Conservation (phyloP, 2,888 invertebrate species). For the Cheilosia impressa region DNA sequence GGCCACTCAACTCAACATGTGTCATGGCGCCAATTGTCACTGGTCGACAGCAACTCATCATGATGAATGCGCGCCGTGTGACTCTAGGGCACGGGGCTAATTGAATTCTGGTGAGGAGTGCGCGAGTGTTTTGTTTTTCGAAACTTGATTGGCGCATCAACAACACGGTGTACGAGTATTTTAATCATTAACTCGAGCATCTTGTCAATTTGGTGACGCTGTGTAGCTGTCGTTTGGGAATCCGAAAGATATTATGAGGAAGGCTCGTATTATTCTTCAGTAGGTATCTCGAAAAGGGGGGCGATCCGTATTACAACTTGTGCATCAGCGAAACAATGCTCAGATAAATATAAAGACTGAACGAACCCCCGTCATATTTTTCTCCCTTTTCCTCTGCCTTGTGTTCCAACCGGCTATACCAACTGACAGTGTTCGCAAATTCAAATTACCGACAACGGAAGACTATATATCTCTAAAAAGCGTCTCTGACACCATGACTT, state of each 20-base stretch:
- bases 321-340: too few relatives aligned
- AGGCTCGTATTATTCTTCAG: not conserved
- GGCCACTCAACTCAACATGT: conserved; percentile 65
- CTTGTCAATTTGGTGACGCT: conserved; percentile 20
- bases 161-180: conserved; percentile 7
- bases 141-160: conserved; percentile 20
- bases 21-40: conserved; percentile 68
- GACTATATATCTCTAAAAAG: too few relatives aligned
- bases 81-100: conserved; percentile 59
- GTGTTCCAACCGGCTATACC: too few relatives aligned
- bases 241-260: not conserved
- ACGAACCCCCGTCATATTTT: too few relatives aligned
- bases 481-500: too few relatives aligned
- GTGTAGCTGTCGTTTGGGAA: not conserved
- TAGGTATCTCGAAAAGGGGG: too few relatives aligned
- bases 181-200: conserved; percentile 50
- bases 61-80: conserved; percentile 58
- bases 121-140: conserved; percentile 19
- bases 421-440: too few relatives aligned
- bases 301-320: too few relatives aligned
- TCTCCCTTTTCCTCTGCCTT: too few relatives aligned
- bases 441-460: too few relatives aligned
- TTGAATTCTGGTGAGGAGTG: conserved; percentile 54
- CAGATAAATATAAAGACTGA: too few relatives aligned
- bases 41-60: conserved; percentile 61